Base-by-base conservation (phyloP, 2,113 vertebrate species). In the Tor tambroides region DNA sequence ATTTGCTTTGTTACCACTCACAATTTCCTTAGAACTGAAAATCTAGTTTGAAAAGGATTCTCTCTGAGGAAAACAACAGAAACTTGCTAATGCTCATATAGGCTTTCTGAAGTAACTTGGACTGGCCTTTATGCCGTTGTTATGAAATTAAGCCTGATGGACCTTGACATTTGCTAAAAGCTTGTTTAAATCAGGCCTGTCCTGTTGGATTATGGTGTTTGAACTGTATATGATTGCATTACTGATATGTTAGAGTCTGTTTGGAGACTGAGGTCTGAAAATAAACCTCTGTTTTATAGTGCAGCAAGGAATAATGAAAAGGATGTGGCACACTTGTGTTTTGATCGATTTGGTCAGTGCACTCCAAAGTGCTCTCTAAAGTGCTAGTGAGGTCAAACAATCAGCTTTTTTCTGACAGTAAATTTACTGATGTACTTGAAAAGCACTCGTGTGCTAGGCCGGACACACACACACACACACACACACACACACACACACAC, bases 291-390 rank as follows among this genome's bases (percentile, higher is more conserved):
- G 43, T 38, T 72, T 83, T 83, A 49, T 69, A 32, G 43, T 15
- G 81, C 46, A 83, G 15, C 38, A n/a, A 51, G 19, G 28, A 72
- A 21, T 83, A 83, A 83, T 83, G 81, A 83, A 72, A 83, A 83
- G 81, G 63, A 21, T 10, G 26, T 54, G 41, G 7, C 35, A 67
- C 41, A 32, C 38, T 63, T 26, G 61, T 83, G 59, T 83, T 71
- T 17, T 28, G 65, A 82, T 82, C 80, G 80, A 82, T 67, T 67
- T 6, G 61, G 41, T 82, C 61, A 82, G 61, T 82, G 59, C n/a
- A 67, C 59, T 82, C 21, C 15, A 54, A 54, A 54, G 15, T 32
- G 63, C 81, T 49, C 80, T 67, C 11, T 38, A 51, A 83, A 69
- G 26, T 67, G n/a, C n/a, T 41, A 35, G 46, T 23, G 81, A 67